A percentile compares a stretch with the other conserved stretches of the same genome.
Conservation (phyloP, 92 coral and sea anemone genomes). For the Porites evermanni region DNA sequence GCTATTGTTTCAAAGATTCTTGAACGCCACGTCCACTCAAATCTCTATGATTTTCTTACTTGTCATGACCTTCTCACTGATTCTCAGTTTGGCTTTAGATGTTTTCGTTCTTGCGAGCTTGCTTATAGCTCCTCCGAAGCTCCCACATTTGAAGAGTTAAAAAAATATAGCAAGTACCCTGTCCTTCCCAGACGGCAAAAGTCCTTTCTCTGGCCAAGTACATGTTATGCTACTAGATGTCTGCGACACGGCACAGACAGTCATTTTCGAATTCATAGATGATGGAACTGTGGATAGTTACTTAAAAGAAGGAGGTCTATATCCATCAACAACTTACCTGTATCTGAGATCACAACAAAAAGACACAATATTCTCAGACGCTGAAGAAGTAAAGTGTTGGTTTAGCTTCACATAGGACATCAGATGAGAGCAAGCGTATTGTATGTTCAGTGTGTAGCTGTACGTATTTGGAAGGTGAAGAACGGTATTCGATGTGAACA, state of each 20-base stretch:
- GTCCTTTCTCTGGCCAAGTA: constrained; percentile 61
- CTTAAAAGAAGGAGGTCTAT: constrained; percentile 54
- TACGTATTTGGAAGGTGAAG: constrained; percentile 31
- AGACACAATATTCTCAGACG: constrained; percentile 27
- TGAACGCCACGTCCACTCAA: too few species aligned
- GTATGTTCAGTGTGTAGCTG: constrained; percentile 52
- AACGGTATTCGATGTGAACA: constrained; percentile 52
- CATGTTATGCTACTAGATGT: constrained; percentile 51
- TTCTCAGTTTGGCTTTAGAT: too few species aligned
- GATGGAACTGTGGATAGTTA: constrained; percentile 48
- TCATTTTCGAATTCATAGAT: constrained; percentile 61
- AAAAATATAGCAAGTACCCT: constrained; percentile 53
- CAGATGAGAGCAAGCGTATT: constrained; percentile 25
- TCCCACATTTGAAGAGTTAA: constrained; percentile 50
- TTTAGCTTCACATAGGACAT: background rate
- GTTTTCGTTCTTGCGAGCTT: too few species aligned
- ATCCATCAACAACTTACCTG: constrained; percentile 69
- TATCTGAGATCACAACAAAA: constrained; percentile 65
- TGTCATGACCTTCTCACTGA: too few species aligned
- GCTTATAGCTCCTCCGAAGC: constrained; percentile 50
- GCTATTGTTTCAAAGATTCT: too few species aligned
- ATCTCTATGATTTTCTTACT: too few species aligned
- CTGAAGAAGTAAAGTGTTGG: constrained; percentile 31
- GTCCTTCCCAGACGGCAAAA: constrained; percentile 59
- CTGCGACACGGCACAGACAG: constrained; percentile 64